phyloP scores from a whole-genome alignment of 2,113 vertebrate genomes.

The Crypturellus undulatus region DNA sequence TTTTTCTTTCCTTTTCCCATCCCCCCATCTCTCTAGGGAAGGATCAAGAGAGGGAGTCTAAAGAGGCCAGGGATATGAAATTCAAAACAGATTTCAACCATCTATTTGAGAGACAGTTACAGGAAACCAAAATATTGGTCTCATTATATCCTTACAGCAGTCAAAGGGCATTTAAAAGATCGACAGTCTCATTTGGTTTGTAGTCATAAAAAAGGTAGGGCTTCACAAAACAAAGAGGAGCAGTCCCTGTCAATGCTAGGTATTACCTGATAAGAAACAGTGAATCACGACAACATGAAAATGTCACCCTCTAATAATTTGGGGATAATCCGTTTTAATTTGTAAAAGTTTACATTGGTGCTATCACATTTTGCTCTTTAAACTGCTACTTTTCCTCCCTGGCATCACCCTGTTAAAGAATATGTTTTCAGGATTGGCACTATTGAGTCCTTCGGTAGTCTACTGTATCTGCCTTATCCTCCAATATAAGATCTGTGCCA shows the following conservation, averaged over 20 bases:
- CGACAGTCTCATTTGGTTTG: constrained; percentile 44
- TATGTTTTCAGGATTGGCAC: neutral
- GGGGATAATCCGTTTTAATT: constrained; percentile 9
- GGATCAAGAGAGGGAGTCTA: neutral
- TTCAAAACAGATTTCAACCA: constrained; percentile 25
- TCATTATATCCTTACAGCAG: constrained; percentile 51
- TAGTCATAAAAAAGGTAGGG: neutral
- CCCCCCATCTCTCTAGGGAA: neutral
- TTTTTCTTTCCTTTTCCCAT: neutral
- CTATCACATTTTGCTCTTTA: neutral
- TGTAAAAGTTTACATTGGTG: neutral
- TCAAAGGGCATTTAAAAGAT: constrained; percentile 26
- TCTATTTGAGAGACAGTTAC: constrained; percentile 33
- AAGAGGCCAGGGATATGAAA: neutral
- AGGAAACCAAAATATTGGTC: constrained; percentile 47
- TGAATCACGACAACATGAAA: constrained; percentile 56
- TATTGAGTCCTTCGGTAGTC: neutral
- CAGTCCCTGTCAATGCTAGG: constrained; percentile 24
- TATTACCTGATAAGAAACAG: constrained; percentile 20
- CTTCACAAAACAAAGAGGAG: constrained; percentile 24
- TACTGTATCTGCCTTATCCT: neutral
- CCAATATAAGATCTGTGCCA: neutral
- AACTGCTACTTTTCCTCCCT: neutral
- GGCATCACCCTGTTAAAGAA: neutral
- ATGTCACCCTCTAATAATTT: neutral